Base-by-base conservation (phyloP, 2,113 vertebrate genomes). In the Bostrychus sinensis region DNA sequence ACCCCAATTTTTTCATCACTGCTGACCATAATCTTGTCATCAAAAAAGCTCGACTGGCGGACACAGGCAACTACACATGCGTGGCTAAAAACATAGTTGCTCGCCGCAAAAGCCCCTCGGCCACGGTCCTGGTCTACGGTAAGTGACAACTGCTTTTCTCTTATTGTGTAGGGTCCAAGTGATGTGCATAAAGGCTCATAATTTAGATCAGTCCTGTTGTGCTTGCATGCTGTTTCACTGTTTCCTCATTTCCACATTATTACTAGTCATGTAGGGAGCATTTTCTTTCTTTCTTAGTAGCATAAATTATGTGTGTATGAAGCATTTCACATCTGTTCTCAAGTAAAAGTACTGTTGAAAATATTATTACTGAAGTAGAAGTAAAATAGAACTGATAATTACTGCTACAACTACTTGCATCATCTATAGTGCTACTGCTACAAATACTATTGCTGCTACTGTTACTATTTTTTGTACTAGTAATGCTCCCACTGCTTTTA, bases 11-110 rank as follows among this genome's bases (percentile, higher is more conserved):
- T 82, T 95, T 96, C 43, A 92, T 98, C 89, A 96, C 95, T 0
- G 81, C 92, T 0, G 96, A 98, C 84, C 94, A 98, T 84, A 96
- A 95, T 89, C 94, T 99, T 62, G 92, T 98, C 90, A 93, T 99
- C 89, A 94, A 93, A 62, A 95, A 97, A 77, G 95, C 96, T 22
- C 95, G 96, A 6, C 91, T 99, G 81, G 96, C 95, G 0, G 97
- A 99, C 91, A 98, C 96, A 0, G 97, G 94, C 88, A 99, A 99
- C 94, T 99, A 99, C 89, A 98, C 96, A 42, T 98, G 97, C 0
- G 94, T 98, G 86, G 96, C 97, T 82, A 99, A 98, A 90, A 99
- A 99, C 90, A 96, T 99, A 0, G 96, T 99, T 5, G 97, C 97
- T 1, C 93, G 96, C 3, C 94, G 97, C 66, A 95, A 95, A 80